Percentiles rank a stretch among this genome's conserved stretches.
Evolutionary conservation across 2,888 invertebrate species (phyloP).

Genomic region (Lycocerus yunnanus): DNA sequence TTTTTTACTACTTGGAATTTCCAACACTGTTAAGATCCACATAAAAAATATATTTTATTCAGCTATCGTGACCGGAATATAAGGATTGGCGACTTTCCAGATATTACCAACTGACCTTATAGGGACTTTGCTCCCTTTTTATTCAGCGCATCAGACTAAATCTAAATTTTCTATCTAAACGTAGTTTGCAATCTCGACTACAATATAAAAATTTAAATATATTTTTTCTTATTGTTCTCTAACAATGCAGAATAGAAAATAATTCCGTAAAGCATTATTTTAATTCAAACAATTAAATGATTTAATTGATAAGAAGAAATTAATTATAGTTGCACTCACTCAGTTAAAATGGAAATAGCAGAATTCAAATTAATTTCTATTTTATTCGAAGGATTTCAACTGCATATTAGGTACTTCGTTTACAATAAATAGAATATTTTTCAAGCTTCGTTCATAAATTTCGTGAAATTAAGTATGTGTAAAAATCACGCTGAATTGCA

Average conservation of each 20-base stretch:
- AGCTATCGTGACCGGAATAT: slow-evolving; percentile 16
- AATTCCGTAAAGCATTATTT: background rate
- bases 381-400: background rate
- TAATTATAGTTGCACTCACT: background rate
- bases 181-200: background rate
- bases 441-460: background rate
- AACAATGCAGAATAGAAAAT: background rate
- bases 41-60: slow-evolving; percentile 17
- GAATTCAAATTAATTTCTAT: background rate
- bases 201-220: background rate
- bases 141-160: background rate
- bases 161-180: slow-evolving; percentile 7
- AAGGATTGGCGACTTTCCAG: slow-evolving; percentile 7
- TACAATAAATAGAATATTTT: background rate
- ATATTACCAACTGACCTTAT: slow-evolving; percentile 10
- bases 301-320: background rate
- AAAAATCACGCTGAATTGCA: background rate
- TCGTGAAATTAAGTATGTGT: background rate
- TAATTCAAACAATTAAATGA: background rate
- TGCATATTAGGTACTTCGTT: background rate
- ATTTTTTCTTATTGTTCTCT: background rate
- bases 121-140: slow-evolving; percentile 3
- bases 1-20: slow-evolving; percentile 3
- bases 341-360: background rate
- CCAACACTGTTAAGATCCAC: background rate